Conservation (phyloP, 2,888 invertebrate genomes). For the Apodemia zela region DNA sequence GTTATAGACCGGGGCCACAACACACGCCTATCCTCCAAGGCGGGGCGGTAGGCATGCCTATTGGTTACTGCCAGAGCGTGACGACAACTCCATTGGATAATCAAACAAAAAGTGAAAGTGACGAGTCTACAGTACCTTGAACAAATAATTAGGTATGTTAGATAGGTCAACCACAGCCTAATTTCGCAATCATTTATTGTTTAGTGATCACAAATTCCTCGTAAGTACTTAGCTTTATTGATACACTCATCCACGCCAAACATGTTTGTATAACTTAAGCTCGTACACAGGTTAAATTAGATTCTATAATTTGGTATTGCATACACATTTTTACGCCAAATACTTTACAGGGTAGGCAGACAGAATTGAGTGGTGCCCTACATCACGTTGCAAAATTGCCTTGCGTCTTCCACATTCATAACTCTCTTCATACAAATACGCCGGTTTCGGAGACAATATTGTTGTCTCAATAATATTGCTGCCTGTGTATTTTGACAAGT, state of each 20-base stretch:
- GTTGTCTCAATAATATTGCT: too few species aligned
- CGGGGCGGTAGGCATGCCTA: conserved; percentile 66
- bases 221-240: conserved; percentile 5
- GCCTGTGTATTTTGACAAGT: too few species aligned
- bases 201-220: conserved; percentile 7
- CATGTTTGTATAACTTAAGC: not conserved
- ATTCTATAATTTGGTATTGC: too few species aligned
- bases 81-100: conserved; percentile 74
- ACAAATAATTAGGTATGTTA: conserved; percentile 49
- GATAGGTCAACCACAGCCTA: conserved; percentile 41
- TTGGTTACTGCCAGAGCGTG: conserved; percentile 74
- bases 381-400: too few species aligned
- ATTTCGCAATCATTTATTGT: conserved; percentile 30
- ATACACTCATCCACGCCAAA: conserved; percentile 27
- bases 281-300: too few species aligned
- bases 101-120: conserved; percentile 68
- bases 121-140: conserved; percentile 60
- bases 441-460: too few species aligned
- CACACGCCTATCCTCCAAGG: conserved; percentile 68
- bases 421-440: too few species aligned
- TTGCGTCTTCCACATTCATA: too few species aligned
- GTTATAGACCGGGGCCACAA: conserved; percentile 49
- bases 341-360: too few species aligned
- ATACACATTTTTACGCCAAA: too few species aligned
- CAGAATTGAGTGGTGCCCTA: too few species aligned